phyloP scores from a whole-genome alignment of 2,888 invertebrate genomes.

The Eupithecia insigniata region DNA sequence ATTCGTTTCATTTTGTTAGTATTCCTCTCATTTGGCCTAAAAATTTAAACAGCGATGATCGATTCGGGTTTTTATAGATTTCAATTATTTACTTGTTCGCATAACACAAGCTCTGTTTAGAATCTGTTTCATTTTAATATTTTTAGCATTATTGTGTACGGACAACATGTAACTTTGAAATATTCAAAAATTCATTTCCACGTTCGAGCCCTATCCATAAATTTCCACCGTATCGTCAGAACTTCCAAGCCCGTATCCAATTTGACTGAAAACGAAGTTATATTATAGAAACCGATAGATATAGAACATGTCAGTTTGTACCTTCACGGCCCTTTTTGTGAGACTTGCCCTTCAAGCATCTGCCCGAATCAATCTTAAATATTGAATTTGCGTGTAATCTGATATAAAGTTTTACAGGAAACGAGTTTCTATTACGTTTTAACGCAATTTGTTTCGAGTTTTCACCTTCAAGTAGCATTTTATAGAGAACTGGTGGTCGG shows the following conservation, averaged over 20 bases:
- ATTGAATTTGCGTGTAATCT: constrained; percentile 83
- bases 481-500: not conserved
- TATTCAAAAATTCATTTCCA: constrained; percentile 10
- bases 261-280: constrained; percentile 30
- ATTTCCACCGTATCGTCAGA: constrained; percentile 4
- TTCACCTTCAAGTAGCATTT: constrained; percentile 65
- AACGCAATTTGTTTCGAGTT: constrained; percentile 82
- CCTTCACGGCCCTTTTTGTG: constrained; percentile 58
- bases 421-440: constrained; percentile 83
- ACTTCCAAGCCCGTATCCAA: constrained; percentile 15
- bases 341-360: constrained; percentile 72
- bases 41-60: not conserved
- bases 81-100: not conserved
- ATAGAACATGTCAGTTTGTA: constrained; percentile 16
- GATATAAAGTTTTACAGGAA: constrained; percentile 81
- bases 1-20: not conserved
- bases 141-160: not conserved
- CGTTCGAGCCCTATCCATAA: not conserved
- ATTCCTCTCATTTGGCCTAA: not conserved
- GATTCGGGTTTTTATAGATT: not conserved
- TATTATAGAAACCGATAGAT: constrained; percentile 9
- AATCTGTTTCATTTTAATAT: not conserved
- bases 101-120: not conserved
- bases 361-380: constrained; percentile 84
- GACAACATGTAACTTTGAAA: not conserved